Base-by-base conservation (phyloP, 2,113 vertebrate species). In the Nannospalax galili region DNA sequence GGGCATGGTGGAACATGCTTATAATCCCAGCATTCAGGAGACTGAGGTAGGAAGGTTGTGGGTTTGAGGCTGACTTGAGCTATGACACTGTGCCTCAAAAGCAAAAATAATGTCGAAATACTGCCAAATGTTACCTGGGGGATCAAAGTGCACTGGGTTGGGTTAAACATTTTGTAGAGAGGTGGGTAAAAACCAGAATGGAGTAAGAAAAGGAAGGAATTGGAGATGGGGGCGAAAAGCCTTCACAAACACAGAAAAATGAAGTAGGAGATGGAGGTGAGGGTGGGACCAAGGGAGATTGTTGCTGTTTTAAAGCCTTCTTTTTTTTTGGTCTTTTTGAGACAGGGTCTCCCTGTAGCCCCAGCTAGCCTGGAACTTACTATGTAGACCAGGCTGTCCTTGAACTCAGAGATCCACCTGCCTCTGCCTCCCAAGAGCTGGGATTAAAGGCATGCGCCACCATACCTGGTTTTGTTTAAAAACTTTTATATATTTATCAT, bases 281-380 rank as follows among this genome's bases (percentile, higher is more conserved):
- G 20, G 12, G 65, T 0, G 1, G 84, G 65, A 35, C 16, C 65
- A n/a, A 35, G 17, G 78, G 52, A 26, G 30, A 4, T 2, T 0
- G 35, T 10, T 45, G 52, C 22, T 42, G n/a, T 72, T 48, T 88
- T n/a, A n/a, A n/a, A n/a, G n/a, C 65, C 58, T 58, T 9, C 58
- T n/a, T n/a, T 58, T 9, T 58, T 58, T 17, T 9, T 58, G 58
- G 58, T 58, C 58, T 17, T 58, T 17, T 11, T 17, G 17, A n/a
- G n/a, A n/a, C n/a, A n/a, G n/a, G n/a, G n/a, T n/a, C n/a, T n/a
- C n/a, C n/a, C n/a, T n/a, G n/a, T n/a, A n/a, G n/a, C n/a, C n/a
- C n/a, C n/a, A n/a, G n/a, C n/a, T n/a, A n/a, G n/a, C n/a, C n/a
- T n/a, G n/a, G n/a, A n/a, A n/a, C n/a, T n/a, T n/a, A n/a, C n/a